Percentiles rank a stretch among this genome's conserved stretches.
Evolutionary conservation across 1,140 invertebrate genomes (phyloP).

Genomic region (Euwallacea fornicatus): DNA sequence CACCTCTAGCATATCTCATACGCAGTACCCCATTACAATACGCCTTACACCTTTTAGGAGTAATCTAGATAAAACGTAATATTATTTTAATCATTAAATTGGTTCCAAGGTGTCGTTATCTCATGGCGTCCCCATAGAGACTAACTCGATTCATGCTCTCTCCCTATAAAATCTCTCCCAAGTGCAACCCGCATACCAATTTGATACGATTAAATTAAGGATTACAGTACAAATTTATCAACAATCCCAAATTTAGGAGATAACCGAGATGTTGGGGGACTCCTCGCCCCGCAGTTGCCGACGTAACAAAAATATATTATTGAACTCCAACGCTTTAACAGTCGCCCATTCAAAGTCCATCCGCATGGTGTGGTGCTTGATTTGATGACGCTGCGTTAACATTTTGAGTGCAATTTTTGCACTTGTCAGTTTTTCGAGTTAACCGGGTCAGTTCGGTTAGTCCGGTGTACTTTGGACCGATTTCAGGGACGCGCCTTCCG

Average conservation of each 20-base stretch:
- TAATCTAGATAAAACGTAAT: no score
- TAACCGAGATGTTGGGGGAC: constrained; percentile 28
- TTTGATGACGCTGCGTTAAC: constrained; percentile 25
- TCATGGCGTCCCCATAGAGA: no score
- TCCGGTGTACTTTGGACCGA: neutral
- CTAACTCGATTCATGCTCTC: no score
- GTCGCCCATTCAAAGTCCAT: constrained; percentile 34
- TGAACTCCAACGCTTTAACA: constrained; percentile 22
- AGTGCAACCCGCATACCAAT: neutral
- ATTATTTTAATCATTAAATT: no score
- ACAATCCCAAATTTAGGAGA: constrained; percentile 1
- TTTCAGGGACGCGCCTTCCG: neutral
- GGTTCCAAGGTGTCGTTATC: no score
- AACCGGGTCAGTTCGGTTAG: constrained; percentile 27
- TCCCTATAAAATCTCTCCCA: neutral
- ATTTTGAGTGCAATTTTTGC: constrained; percentile 7
- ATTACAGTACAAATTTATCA: constrained; percentile 5
- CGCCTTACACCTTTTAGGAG: no score
- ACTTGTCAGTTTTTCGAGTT: constrained; percentile 25
- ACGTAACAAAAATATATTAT: constrained; percentile 29
- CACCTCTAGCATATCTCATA: no score
- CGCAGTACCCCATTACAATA: no score
- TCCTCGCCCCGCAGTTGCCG: neutral
- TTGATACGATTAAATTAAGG: constrained; percentile 9
- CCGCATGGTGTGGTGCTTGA: constrained; percentile 14